Evolutionary conservation across 37 sponge, comb jelly and placozoan species (phyloP).

Genomic region (Ianthella basta): DNA sequence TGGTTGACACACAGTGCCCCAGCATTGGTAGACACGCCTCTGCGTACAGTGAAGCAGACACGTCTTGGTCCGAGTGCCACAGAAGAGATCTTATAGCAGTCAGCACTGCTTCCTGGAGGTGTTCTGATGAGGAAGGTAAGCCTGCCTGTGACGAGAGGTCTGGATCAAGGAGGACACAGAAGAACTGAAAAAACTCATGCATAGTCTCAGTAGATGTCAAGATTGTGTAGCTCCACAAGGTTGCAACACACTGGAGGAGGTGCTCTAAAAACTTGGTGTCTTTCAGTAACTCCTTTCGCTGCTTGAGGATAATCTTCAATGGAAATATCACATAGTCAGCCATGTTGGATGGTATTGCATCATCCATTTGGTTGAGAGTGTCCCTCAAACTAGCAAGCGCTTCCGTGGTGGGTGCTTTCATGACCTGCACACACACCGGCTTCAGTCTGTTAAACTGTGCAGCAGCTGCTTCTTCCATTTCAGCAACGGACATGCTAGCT

Average conservation of each 20-base stretch:
- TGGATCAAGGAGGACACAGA: slow-evolving; percentile 54
- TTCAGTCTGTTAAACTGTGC: slow-evolving; percentile 35
- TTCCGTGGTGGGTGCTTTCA: slow-evolving; percentile 43
- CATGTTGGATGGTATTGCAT: slow-evolving; percentile 38
- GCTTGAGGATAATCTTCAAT: slow-evolving; percentile 53
- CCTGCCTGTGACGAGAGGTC: slow-evolving; percentile 44
- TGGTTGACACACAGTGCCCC: slow-evolving; percentile 70
- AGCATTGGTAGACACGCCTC: slow-evolving; percentile 11
- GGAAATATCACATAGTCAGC: slow-evolving; percentile 66
- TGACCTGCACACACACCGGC: slow-evolving; percentile 66
- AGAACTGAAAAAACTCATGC: slow-evolving; percentile 45
- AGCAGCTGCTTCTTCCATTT: slow-evolving; percentile 32
- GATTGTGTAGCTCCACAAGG: neutral
- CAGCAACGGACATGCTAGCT: neutral
- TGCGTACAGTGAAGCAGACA: neutral
- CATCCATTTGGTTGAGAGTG: slow-evolving; percentile 4
- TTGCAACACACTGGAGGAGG: neutral
- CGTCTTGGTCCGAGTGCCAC: neutral
- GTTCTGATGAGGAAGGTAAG: neutral
- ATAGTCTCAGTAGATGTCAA: slow-evolving; percentile 30
- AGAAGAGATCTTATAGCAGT: neutral
- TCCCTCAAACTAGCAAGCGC: slow-evolving; percentile 10
- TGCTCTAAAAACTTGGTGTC: neutral
- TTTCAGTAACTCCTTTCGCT: slow-evolving; percentile 31
- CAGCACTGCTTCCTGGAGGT: neutral